phyloP scores from a whole-genome alignment of 2,888 invertebrate species.

The Drosophila merina region DNA sequence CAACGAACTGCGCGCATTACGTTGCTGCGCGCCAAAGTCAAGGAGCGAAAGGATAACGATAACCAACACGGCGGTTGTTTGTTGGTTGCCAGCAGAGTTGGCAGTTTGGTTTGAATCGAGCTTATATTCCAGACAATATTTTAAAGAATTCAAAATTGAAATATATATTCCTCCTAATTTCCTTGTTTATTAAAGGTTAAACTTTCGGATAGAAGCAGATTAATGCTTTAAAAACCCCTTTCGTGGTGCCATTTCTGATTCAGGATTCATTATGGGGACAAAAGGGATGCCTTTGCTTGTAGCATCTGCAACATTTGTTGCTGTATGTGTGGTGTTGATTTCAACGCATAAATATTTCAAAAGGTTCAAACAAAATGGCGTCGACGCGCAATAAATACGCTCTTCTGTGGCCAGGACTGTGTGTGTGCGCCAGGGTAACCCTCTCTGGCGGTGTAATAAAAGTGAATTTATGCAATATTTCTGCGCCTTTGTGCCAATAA shows the following conservation, averaged over 20 bases:
- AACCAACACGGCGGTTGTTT: constrained; percentile 67
- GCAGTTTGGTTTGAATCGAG: constrained; percentile 5
- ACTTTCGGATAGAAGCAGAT: not conserved
- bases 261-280: not conserved
- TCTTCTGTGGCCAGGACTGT: constrained; percentile 18
- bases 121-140: not conserved
- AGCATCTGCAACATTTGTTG: constrained; percentile 45
- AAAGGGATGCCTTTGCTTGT: not conserved
- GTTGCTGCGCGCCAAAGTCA: constrained; percentile 62
- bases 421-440: constrained; percentile 34
- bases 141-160: too few relatives aligned
- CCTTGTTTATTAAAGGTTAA: too few relatives aligned
- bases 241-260: not conserved
- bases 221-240: not conserved
- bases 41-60: constrained; percentile 73
- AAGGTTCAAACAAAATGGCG: constrained; percentile 78
- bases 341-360: constrained; percentile 78
- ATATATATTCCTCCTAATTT: too few relatives aligned
- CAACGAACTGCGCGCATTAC: constrained; percentile 56
- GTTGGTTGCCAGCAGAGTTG: constrained; percentile 27
- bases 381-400: constrained; percentile 77
- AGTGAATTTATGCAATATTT: constrained; percentile 78
- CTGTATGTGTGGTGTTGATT: constrained; percentile 75
- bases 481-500: constrained; percentile 75
- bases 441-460: constrained; percentile 62